A percentile compares a stretch with the other conserved stretches of the same genome.
These are phyloP conservation scores for Macaca nemestrina DNA, from an alignment of 2,113 vertebrate genomes.

Conservation along the genomic window DNA sequence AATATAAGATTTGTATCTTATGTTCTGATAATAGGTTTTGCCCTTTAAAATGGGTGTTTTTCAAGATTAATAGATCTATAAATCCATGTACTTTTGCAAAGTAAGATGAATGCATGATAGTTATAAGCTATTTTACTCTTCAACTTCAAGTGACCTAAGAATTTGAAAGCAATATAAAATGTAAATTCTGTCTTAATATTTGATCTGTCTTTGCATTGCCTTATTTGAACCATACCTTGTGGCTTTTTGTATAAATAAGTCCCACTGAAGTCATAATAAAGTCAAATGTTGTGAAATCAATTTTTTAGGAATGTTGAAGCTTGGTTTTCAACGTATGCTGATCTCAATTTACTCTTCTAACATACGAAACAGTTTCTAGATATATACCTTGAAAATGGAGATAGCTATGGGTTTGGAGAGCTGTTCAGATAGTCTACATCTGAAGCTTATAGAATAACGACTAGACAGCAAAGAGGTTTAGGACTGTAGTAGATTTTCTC, in stretches of 20 bases:
- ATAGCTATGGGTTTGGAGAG: neutral
- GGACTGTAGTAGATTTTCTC: neutral
- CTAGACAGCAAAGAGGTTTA: neutral
- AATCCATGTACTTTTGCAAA: conserved; percentile 55
- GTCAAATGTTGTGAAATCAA: conserved; percentile 52
- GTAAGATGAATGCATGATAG: conserved; percentile 51
- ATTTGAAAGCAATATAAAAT: conserved; percentile 75
- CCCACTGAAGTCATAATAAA: conserved; percentile 59
- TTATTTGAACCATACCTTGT: conserved; percentile 38
- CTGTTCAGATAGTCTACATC: neutral
- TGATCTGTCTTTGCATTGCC: conserved; percentile 60
- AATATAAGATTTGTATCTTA: conserved; percentile 62
- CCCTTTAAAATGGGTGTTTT: conserved; percentile 60
- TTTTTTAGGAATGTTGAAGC: conserved; percentile 12
- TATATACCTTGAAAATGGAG: conserved; percentile 59
- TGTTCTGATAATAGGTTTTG: neutral
- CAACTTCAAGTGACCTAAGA: conserved; percentile 67
- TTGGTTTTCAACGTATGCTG: neutral
- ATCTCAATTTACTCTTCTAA: conserved; percentile 64
- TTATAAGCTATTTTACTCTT: conserved; percentile 67
- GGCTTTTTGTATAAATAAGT: conserved; percentile 54
- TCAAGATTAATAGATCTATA: conserved; percentile 68
- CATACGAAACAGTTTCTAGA: conserved; percentile 18
- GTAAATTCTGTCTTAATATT: conserved; percentile 65
- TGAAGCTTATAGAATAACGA: conserved; percentile 29